phyloP scores from a whole-genome alignment of 2,888 invertebrate species.

The Halictus quadricinctus region DNA sequence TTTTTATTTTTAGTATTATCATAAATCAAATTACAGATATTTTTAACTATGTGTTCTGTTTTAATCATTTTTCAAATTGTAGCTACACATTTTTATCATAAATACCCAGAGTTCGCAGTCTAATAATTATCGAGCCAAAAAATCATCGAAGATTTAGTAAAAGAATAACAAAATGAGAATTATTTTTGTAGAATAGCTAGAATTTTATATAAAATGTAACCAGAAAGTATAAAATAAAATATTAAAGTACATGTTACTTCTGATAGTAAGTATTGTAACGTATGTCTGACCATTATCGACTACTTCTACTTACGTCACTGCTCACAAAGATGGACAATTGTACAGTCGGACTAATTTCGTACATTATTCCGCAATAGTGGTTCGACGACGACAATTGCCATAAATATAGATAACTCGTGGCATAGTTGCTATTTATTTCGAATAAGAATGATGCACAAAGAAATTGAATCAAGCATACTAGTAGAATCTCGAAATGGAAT shows the following conservation, averaged over 20 bases:
- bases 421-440: background rate
- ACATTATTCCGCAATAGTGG: background rate
- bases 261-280: background rate
- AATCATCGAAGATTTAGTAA: background rate
- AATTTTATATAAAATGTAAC: background rate
- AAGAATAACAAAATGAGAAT: no score
- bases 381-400: background rate
- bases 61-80: no score
- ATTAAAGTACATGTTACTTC: no score
- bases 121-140: background rate
- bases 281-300: background rate
- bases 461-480: background rate
- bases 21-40: no score
- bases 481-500: background rate
- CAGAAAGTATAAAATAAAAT: no score
- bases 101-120: no score
- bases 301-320: background rate
- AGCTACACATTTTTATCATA: no score
- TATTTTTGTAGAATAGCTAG: no score
- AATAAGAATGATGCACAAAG: background rate
- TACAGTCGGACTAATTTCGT: background rate
- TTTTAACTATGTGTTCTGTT: no score
- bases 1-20: no score
- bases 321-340: background rate
- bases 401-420: background rate